Evolutionary conservation across 2,797 vertebrate genomes (phyloP).

Genomic region (Rhadinocentrus ornatus): DNA sequence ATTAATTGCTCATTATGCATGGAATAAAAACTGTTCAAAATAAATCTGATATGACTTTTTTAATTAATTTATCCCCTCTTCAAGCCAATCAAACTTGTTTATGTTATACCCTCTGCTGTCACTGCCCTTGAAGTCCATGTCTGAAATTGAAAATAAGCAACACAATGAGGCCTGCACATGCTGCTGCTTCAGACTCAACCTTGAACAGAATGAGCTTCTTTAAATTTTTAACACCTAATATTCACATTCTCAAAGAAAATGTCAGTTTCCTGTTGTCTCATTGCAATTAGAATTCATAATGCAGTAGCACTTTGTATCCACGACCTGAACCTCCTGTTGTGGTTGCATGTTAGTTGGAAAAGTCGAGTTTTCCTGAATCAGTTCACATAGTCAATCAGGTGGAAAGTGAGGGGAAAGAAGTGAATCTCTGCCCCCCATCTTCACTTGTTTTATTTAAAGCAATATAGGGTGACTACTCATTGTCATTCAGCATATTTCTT

Average conservation of each 20-base stretch:
- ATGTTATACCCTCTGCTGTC: slow-evolving; percentile 22
- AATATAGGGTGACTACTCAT: not conserved
- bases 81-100: slow-evolving; percentile 11
- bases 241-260: slow-evolving; percentile 44
- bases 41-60: slow-evolving; percentile 33
- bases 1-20: not conserved
- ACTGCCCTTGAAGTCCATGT: slow-evolving; percentile 36
- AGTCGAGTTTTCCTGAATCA: slow-evolving; percentile 44
- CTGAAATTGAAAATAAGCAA: slow-evolving; percentile 23
- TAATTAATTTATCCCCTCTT: slow-evolving; percentile 34
- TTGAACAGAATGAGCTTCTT: slow-evolving; percentile 40
- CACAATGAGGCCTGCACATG: slow-evolving; percentile 35
- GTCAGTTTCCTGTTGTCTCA: slow-evolving; percentile 3
- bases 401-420: slow-evolving; percentile 19
- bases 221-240: slow-evolving; percentile 46
- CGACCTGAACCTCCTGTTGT: slow-evolving; percentile 21
- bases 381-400: slow-evolving; percentile 50
- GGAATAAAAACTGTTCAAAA: slow-evolving; percentile 12
- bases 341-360: slow-evolving; percentile 36
- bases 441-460: slow-evolving; percentile 15
- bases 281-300: slow-evolving; percentile 31
- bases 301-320: slow-evolving; percentile 5
- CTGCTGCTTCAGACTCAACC: slow-evolving; percentile 35
- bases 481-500: not conserved
- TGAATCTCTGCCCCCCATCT: slow-evolving; percentile 10